These are phyloP conservation scores for Lomographa bimaculata DNA, from an alignment of 2,888 invertebrate species.

Conservation along the genomic window DNA sequence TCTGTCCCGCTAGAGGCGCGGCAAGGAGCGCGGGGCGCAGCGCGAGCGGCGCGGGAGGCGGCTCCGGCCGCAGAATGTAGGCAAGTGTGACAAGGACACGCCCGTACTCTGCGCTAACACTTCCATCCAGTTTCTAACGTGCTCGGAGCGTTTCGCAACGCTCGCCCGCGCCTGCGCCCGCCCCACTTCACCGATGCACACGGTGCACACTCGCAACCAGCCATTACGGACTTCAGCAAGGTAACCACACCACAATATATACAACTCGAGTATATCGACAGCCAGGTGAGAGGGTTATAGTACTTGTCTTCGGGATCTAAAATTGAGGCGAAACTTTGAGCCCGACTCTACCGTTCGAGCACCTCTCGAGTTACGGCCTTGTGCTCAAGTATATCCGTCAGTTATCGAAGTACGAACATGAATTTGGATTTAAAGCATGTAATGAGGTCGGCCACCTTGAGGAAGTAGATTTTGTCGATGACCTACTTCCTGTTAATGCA, in stretches of 20 bases:
- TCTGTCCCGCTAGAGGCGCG: slow-evolving; percentile 65
- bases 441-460: slow-evolving; percentile 22
- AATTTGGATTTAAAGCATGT: slow-evolving; percentile 8
- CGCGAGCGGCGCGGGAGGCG: slow-evolving; percentile 58
- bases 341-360: neutral
- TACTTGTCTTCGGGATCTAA: slow-evolving; percentile 10
- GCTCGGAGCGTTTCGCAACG: slow-evolving; percentile 77
- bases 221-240: slow-evolving; percentile 58
- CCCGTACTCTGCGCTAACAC: slow-evolving; percentile 80
- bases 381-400: slow-evolving; percentile 15
- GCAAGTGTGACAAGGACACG: slow-evolving; percentile 84
- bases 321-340: slow-evolving; percentile 2
- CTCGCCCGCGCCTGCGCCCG: slow-evolving; percentile 54
- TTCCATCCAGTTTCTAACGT: slow-evolving; percentile 83
- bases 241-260: slow-evolving; percentile 55
- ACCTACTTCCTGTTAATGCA: slow-evolving; percentile 43
- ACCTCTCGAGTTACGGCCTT: slow-evolving; percentile 9
- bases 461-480: slow-evolving; percentile 31
- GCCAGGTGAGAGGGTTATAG: slow-evolving; percentile 32
- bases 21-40: slow-evolving; percentile 45
- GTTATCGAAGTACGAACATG: slow-evolving; percentile 3
- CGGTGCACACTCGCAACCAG: slow-evolving; percentile 52
- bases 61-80: slow-evolving; percentile 77
- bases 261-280: slow-evolving; percentile 40
- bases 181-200: slow-evolving; percentile 66